phyloP scores from a whole-genome alignment of 1,140 invertebrate species.

The Cydia splendana region DNA sequence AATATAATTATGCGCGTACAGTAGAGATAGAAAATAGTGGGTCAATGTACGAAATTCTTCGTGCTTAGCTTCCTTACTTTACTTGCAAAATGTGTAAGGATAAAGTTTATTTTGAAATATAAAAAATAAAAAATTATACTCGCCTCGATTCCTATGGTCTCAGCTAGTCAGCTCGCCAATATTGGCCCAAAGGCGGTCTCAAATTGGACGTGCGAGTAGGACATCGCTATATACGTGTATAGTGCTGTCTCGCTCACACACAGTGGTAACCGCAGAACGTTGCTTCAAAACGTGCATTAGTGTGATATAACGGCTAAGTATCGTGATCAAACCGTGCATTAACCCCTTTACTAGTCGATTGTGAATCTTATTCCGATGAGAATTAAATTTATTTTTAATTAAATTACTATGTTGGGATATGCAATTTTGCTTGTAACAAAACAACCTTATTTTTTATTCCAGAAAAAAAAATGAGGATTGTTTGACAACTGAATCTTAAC shows the following conservation, averaged over 20 bases:
- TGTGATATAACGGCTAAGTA: slow-evolving; percentile 30
- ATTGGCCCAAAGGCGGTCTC: slow-evolving; percentile 6
- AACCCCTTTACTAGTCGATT: slow-evolving; percentile 60
- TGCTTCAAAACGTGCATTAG: slow-evolving; percentile 20
- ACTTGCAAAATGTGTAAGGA: neutral
- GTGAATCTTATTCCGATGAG: slow-evolving; percentile 62
- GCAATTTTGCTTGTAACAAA: slow-evolving; percentile 30
- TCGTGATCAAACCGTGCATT: slow-evolving; percentile 29
- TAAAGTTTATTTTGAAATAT: neutral
- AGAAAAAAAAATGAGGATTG: no score
- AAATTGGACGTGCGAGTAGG: no score
- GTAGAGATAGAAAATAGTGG: no score
- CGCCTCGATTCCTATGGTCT: slow-evolving; percentile 1
- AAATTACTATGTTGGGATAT: slow-evolving; percentile 38
- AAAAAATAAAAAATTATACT: neutral
- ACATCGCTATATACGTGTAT: no score
- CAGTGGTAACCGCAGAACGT: neutral
- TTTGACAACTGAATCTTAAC: no score
- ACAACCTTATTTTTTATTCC: no score
- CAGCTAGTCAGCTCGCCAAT: slow-evolving; percentile 26
- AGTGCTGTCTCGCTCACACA: no score
- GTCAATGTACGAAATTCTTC: neutral
- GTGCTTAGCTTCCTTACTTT: neutral
- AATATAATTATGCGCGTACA: no score
- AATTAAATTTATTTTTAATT: slow-evolving; percentile 40